Conservation (phyloP, 2,888 invertebrate species). For the Parnassius apollo region DNA sequence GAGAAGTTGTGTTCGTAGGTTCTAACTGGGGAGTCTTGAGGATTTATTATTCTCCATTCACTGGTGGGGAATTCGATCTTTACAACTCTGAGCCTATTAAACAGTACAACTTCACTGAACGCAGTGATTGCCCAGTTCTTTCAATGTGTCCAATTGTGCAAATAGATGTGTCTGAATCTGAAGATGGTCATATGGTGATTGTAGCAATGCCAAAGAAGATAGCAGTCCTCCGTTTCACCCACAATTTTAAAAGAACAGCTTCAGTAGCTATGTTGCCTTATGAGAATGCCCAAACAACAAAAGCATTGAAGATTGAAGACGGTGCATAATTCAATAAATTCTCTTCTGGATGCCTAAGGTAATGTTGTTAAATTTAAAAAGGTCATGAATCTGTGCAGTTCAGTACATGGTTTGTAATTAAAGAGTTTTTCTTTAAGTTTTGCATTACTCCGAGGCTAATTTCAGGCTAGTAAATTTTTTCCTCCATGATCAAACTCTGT, state of each 20-base stretch:
- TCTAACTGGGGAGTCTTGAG: slow-evolving; percentile 55
- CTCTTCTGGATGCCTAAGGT: neutral
- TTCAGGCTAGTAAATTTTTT: too few relatives aligned
- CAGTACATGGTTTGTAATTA: too few relatives aligned
- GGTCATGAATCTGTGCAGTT: neutral
- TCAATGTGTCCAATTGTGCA: slow-evolving; percentile 55
- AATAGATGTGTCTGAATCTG: slow-evolving; percentile 56
- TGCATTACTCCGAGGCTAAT: too few relatives aligned
- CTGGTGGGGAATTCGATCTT: slow-evolving; percentile 51
- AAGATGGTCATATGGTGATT: slow-evolving; percentile 55
- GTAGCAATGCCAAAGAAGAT: slow-evolving; percentile 69
- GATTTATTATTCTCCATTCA: slow-evolving; percentile 58
- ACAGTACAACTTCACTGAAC: slow-evolving; percentile 58
- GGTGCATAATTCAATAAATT: neutral
- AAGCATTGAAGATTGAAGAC: slow-evolving; percentile 32
- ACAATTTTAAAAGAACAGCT: slow-evolving; percentile 43
- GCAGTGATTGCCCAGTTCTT: slow-evolving; percentile 52
- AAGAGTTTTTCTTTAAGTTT: too few relatives aligned
- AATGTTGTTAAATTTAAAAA: neutral
- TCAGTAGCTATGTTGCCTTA: slow-evolving; percentile 45
- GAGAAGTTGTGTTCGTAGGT: slow-evolving; percentile 61
- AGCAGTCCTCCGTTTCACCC: slow-evolving; percentile 52
- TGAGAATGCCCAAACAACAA: slow-evolving; percentile 34
- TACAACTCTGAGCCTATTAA: slow-evolving; percentile 52
- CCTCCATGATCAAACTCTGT: too few relatives aligned